These are phyloP conservation scores for Drosophila ohnishii DNA, from an alignment of 1,140 invertebrate genomes.

Conservation along the genomic window DNA sequence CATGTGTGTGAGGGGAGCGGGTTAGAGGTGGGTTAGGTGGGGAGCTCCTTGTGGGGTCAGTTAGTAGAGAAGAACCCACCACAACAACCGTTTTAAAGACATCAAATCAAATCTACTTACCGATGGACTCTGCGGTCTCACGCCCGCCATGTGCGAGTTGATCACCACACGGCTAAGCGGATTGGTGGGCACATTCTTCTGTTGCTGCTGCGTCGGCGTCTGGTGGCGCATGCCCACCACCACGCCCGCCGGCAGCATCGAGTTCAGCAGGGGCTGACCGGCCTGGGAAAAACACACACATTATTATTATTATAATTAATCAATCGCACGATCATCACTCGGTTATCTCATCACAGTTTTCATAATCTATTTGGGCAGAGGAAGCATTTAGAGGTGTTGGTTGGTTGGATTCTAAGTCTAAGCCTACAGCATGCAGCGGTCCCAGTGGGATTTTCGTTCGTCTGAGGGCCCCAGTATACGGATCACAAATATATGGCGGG, in stretches of 20 bases:
- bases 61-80: constrained; percentile 67
- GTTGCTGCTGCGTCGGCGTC: constrained; percentile 86
- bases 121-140: constrained; percentile 90
- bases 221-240: constrained; percentile 92
- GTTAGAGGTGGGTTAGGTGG: constrained; percentile 28
- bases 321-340: constrained; percentile 8
- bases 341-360: constrained; percentile 17
- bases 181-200: constrained; percentile 89
- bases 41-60: constrained; percentile 35
- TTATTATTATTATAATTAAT: constrained; percentile 16
- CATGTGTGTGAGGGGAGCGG: constrained; percentile 17
- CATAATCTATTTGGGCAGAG: constrained; percentile 29
- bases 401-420: constrained; percentile 16
- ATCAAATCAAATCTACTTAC: constrained; percentile 84
- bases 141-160: constrained; percentile 90
- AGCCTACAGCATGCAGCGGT: constrained; percentile 67
- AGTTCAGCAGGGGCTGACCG: constrained; percentile 81
- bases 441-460: neutral
- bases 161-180: constrained; percentile 90
- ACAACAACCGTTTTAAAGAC: constrained; percentile 47
- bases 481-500: constrained; percentile 1
- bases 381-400: constrained; percentile 14
- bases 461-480: neutral
- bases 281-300: constrained; percentile 50
- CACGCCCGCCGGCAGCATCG: constrained; percentile 89